Evolutionary conservation across 1,140 invertebrate genomes (phyloP).

Genomic region (Lepidurus couesii): DNA sequence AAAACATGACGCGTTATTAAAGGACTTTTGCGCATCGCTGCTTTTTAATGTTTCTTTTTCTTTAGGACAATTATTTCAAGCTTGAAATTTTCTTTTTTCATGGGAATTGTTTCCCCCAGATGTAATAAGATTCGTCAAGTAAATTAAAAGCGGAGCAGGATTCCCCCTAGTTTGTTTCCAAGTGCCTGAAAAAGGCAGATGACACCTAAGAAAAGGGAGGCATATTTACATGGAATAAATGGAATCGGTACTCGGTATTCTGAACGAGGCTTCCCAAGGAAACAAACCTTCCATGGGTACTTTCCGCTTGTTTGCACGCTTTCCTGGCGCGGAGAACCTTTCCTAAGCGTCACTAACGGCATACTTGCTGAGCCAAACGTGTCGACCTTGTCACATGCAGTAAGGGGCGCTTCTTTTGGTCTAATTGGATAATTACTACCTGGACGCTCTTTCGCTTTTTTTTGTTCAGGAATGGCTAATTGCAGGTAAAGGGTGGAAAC

Average conservation of each 20-base stretch:
- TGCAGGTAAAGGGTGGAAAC: too few species aligned
- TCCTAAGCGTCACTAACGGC: not conserved
- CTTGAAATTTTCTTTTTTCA: too few species aligned
- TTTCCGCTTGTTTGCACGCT: not conserved
- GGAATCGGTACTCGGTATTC: not conserved
- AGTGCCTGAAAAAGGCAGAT: not conserved
- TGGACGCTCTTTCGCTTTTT: slow-evolving; percentile 8
- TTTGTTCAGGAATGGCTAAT: not conserved
- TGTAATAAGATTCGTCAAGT: too few species aligned
- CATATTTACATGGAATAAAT: not conserved
- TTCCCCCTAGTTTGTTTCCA: not conserved
- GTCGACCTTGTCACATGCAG: not conserved
- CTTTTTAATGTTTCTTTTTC: too few species aligned
- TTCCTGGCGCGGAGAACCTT: not conserved
- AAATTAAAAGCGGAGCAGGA: not conserved
- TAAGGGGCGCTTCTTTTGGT: not conserved
- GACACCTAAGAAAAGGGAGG: not conserved
- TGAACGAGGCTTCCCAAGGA: not conserved
- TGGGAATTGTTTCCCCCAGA: too few species aligned
- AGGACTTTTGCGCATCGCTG: too few species aligned
- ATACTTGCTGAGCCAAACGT: not conserved
- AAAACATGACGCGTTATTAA: not conserved
- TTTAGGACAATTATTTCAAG: too few species aligned
- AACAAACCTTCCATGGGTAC: not conserved
- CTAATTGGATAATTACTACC: slow-evolving; percentile 16